Percentiles rank a stretch among this genome's conserved stretches.
Evolutionary conservation across 2,113 vertebrate genomes (phyloP).

Genomic region (Oreotrochilus melanogaster): DNA sequence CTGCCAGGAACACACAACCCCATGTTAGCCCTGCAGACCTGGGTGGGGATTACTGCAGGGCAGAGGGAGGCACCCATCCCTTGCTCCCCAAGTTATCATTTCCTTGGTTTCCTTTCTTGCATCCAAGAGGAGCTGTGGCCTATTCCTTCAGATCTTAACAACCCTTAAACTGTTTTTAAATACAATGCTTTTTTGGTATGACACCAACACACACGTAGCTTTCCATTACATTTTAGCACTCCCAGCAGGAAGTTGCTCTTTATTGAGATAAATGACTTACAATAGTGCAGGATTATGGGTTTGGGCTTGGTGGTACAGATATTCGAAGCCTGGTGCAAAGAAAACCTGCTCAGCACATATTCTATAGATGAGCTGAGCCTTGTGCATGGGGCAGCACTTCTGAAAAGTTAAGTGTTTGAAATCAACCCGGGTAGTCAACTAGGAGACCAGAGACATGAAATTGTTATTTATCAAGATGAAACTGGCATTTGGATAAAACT

Average conservation of each 20-base stretch:
- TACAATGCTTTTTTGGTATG: fast-evolving
- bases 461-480: conserved; percentile 58
- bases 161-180: conserved; percentile 5
- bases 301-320: background rate
- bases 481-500: conserved; percentile 48
- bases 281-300: background rate
- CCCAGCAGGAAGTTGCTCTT: conserved; percentile 20
- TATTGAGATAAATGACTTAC: background rate
- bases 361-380: background rate
- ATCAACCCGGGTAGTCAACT: background rate
- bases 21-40: no score
- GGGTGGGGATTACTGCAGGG: background rate
- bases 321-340: background rate
- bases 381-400: background rate
- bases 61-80: background rate
- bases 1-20: fast-evolving
- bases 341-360: background rate
- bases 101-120: background rate
- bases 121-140: background rate
- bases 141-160: background rate
- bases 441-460: conserved; percentile 17
- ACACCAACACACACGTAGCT: background rate
- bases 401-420: conserved; percentile 10
- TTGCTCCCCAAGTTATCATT: fast-evolving
- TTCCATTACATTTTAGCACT: conserved; percentile 33